Evolutionary conservation across 1,140 invertebrate genomes (phyloP).

Genomic region (Hylaeus anthracinus): DNA sequence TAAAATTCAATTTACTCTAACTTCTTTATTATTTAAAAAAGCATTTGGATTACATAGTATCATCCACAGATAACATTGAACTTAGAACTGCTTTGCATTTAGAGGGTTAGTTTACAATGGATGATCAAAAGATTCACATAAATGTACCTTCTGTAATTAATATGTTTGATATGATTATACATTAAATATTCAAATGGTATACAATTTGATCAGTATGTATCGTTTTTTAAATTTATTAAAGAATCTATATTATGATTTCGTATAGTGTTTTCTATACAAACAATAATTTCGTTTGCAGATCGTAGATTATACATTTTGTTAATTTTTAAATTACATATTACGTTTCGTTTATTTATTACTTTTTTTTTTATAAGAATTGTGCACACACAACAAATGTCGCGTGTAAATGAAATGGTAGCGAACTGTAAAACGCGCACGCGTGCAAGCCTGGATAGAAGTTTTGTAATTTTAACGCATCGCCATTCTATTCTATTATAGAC

Average conservation of each 20-base stretch:
- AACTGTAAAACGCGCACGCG: conserved; percentile 14
- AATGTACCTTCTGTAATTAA: not conserved
- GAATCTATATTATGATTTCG: not conserved
- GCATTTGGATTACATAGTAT: too few species aligned
- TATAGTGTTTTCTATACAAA: not conserved
- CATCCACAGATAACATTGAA: too few species aligned
- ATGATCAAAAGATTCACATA: not conserved
- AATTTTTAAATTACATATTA: not conserved
- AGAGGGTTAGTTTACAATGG: too few species aligned
- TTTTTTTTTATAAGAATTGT: not conserved
- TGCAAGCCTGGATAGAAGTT: not conserved
- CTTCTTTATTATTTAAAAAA: too few species aligned
- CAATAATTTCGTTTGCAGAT: not conserved
- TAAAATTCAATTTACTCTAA: too few species aligned
- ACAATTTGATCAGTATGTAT: not conserved
- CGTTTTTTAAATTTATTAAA: not conserved
- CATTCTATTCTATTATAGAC: conserved; percentile 16
- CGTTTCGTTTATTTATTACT: not conserved
- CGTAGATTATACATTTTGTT: not conserved
- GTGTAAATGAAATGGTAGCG: not conserved
- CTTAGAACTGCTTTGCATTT: too few species aligned
- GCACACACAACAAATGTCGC: not conserved
- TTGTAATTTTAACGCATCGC: not conserved
- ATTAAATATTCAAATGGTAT: not conserved
- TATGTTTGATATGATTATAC: not conserved